These are phyloP conservation scores for Saguinus midas DNA, from an alignment of 2,113 vertebrate species.

Conservation along the genomic window DNA sequence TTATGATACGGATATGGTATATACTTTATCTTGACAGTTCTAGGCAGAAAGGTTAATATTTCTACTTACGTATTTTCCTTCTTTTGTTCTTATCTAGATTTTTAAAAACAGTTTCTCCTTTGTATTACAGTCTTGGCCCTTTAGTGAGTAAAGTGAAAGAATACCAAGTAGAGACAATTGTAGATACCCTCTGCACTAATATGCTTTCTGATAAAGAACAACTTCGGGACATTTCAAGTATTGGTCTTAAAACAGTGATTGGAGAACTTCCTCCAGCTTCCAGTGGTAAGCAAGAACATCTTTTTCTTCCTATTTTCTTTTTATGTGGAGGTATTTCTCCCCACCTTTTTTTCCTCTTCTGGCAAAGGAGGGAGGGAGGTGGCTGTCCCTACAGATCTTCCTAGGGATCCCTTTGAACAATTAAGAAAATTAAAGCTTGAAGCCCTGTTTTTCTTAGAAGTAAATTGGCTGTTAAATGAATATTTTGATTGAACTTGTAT, in stretches of 20 bases:
- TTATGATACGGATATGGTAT: neutral
- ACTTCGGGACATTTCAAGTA: conserved; percentile 97
- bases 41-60: conserved; percentile 9
- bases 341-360: neutral
- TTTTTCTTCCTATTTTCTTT: neutral
- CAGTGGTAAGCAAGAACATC: conserved; percentile 88
- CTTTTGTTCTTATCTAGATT: conserved; percentile 32
- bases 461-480: neutral
- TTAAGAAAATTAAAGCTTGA: neutral
- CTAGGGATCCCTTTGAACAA: neutral
- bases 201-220: conserved; percentile 99
- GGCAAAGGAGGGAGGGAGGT: neutral
- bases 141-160: conserved; percentile 99
- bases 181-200: conserved; percentile 99
- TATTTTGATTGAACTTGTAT: conserved; percentile 21
- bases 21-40: neutral
- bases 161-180: conserved; percentile 99
- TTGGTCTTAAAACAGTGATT: conserved; percentile 98
- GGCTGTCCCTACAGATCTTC: neutral
- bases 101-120: conserved; percentile 58
- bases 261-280: conserved; percentile 99
- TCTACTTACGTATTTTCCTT: neutral
- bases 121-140: conserved; percentile 91
- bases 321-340: neutral
- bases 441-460: conserved; percentile 34